These are phyloP conservation scores for Philaethria dido DNA, from an alignment of 2,888 invertebrate species.

Conservation along the genomic window DNA sequence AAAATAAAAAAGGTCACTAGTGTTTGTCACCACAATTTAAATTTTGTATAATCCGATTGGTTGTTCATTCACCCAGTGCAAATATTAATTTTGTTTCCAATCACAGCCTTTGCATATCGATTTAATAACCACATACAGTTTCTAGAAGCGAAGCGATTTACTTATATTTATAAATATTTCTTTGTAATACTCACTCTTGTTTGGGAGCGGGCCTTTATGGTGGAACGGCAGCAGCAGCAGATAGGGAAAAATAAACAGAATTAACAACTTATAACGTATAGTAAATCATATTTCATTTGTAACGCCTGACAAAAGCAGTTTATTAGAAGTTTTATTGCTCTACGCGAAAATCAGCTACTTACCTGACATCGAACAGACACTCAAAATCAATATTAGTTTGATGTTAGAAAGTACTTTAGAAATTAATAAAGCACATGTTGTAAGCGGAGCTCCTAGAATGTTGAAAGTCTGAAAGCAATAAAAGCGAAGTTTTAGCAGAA, in stretches of 20 bases:
- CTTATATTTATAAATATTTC: conserved; percentile 49
- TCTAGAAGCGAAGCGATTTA: conserved; percentile 71
- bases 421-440: conserved; percentile 41
- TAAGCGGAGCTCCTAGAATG: conserved; percentile 40
- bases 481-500: conserved; percentile 71
- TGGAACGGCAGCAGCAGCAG: conserved; percentile 67
- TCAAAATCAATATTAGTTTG: conserved; percentile 43
- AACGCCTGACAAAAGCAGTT: conserved; percentile 48
- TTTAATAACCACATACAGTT: conserved; percentile 58
- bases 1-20: conserved; percentile 68
- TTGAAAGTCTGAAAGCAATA: conserved; percentile 69
- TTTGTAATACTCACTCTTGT: conserved; percentile 85
- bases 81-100: conserved; percentile 60
- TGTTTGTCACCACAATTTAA: conserved; percentile 32
- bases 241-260: conserved; percentile 65
- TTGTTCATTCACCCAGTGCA: conserved; percentile 47
- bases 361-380: conserved; percentile 34
- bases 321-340: conserved; percentile 30
- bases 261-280: conserved; percentile 59
- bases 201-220: conserved; percentile 86
- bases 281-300: conserved; percentile 51
- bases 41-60: conserved; percentile 52
- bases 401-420: conserved; percentile 35
- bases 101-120: conserved; percentile 57
- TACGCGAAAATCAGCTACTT: conserved; percentile 33